Conservation (phyloP, 2,113 vertebrate species). For the Aix galericulata region DNA sequence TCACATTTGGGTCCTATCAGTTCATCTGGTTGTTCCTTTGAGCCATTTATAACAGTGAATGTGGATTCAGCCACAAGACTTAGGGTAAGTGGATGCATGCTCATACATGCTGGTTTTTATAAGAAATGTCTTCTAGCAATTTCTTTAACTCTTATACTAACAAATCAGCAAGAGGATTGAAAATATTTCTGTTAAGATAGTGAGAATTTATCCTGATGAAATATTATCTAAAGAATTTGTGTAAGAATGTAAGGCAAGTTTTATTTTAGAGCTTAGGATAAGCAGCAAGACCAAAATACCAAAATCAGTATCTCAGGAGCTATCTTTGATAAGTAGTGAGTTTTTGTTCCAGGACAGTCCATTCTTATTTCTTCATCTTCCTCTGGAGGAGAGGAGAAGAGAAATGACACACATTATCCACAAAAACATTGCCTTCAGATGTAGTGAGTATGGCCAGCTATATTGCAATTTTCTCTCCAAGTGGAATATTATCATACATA, state of each 20-base stretch:
- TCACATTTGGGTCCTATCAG: background rate
- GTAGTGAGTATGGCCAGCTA: conserved; percentile 18
- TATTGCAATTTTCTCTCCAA: conserved; percentile 49
- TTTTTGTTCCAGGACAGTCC: background rate
- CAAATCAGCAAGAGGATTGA: background rate
- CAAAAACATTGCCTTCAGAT: conserved; percentile 35
- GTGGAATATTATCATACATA: conserved; percentile 11
- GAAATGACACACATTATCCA: background rate
- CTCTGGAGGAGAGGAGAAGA: background rate
- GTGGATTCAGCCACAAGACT: background rate
- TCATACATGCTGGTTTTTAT: background rate
- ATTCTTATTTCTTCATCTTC: background rate
- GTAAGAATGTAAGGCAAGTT: background rate
- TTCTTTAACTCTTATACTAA: background rate
- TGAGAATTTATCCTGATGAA: background rate
- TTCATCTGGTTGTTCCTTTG: background rate
- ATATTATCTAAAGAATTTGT: background rate
- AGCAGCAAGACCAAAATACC: background rate
- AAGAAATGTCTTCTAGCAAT: background rate
- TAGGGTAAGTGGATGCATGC: background rate
- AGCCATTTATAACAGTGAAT: background rate
- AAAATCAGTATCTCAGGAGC: background rate
- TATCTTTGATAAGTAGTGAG: background rate
- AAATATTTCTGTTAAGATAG: background rate
- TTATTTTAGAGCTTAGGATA: background rate